A percentile compares a stretch with the other conserved stretches of the same genome.
Evolutionary conservation across 2,797 vertebrate genomes (phyloP).

Genomic region (Spizella passerina): DNA sequence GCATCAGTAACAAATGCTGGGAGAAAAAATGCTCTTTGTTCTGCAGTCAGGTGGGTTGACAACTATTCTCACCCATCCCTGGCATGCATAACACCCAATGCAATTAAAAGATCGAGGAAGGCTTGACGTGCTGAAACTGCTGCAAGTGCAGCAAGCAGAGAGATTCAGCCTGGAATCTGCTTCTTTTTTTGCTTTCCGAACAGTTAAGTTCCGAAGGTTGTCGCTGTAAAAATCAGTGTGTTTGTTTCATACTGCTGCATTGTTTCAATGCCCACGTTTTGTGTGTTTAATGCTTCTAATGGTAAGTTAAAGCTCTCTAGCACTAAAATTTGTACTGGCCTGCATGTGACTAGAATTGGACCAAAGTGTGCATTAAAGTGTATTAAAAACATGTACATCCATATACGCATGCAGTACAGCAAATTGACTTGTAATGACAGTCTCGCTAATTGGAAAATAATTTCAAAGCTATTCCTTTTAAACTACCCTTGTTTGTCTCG

Average conservation of each 20-base stretch:
- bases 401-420: background rate
- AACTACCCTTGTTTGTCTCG: background rate
- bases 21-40: constrained; percentile 62
- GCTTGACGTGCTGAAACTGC: background rate
- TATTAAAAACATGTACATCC: background rate
- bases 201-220: background rate
- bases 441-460: constrained; percentile 6
- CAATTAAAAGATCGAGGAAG: background rate
- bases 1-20: constrained; percentile 12
- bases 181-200: background rate
- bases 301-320: background rate
- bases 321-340: background rate
- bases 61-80: constrained; percentile 37
- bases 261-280: background rate
- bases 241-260: background rate
- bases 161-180: background rate
- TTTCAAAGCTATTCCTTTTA: constrained; percentile 31
- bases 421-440: background rate
- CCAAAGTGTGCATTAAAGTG: background rate
- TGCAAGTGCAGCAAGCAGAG: background rate
- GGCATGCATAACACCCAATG: background rate
- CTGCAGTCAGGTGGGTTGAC: constrained; percentile 27
- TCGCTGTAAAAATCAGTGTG: background rate
- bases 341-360: background rate
- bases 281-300: background rate